phyloP scores from a whole-genome alignment of 37 sponge, comb jelly and placozoan genomes.

The Mnemiopsis leidyi region DNA sequence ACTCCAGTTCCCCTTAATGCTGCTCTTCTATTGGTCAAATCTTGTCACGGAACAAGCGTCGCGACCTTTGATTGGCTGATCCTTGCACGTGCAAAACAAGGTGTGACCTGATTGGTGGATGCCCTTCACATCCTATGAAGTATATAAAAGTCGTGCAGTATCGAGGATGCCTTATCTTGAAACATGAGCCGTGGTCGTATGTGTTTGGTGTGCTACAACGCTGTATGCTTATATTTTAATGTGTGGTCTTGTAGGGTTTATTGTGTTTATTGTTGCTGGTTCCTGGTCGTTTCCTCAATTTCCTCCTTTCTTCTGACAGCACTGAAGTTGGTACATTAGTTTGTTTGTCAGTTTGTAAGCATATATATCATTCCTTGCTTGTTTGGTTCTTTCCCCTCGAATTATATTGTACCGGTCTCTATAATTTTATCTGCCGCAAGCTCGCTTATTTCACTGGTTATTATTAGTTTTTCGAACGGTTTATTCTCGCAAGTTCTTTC shows the following conservation, averaged over 20 bases:
- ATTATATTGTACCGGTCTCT: too few species aligned
- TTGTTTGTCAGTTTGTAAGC: too few species aligned
- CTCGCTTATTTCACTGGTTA: too few species aligned
- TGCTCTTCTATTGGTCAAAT: not conserved
- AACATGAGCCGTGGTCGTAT: not conserved
- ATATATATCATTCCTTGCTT: too few species aligned
- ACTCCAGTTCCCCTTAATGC: not conserved
- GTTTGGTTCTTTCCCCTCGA: too few species aligned
- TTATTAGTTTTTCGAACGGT: too few species aligned
- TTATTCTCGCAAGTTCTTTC: too few species aligned
- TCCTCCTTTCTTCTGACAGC: not conserved
- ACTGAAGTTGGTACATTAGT: too few species aligned
- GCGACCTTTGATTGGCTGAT: not conserved
- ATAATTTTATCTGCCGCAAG: too few species aligned
- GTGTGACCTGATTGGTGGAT: not conserved
- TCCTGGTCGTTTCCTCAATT: not conserved
- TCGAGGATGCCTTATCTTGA: not conserved
- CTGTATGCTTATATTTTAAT: not conserved
- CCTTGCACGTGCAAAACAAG: not conserved
- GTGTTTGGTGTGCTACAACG: too few species aligned
- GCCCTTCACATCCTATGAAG: not conserved
- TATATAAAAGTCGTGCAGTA: not conserved
- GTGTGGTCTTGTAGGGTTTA: not conserved
- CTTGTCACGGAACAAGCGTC: not conserved
- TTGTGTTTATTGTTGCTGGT: not conserved